Base-by-base conservation (phyloP, 2,888 invertebrate genomes). In the Lepetodrilus schrolli region DNA sequence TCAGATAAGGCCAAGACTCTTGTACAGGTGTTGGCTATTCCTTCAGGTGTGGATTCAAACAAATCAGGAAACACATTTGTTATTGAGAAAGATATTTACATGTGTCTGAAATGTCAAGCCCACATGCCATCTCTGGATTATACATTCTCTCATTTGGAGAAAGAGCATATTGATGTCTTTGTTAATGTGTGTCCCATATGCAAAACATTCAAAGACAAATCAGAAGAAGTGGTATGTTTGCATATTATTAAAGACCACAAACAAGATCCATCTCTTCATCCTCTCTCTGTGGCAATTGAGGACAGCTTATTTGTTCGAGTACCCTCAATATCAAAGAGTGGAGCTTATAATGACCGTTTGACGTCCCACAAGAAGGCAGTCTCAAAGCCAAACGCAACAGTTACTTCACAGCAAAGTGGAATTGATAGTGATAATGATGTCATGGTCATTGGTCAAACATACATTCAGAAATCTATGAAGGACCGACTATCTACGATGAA, bases 51-150 rank as follows among this genome's bases (percentile, higher is more conserved):
- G 5, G 83, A 84, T 8, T 78, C 77, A 23, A 65, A 73, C 5
- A 80, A 83, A 65, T 77, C 82, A 1, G 80, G 81, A 43, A 84
- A 83, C 26, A 78, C 78, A 48, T 78, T 78, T 21, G 76, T 80
- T 30, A 77, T 86, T 47, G 87, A 87, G 71, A 83, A 83, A 37
- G 86, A 87, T 68, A 84, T 87, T 66, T 86, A 84, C 73, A 85
- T 84, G 79, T 87, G 87, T 58, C 80, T 84, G n/a, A 82, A 82
- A 69, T 87, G 87, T 70, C 79, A 83, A 58, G 73, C 80, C 10
- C 85, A 85, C 68, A 80, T 85, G 80, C 84, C 85, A 10, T 83
- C 84, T 4, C 66, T 87, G 26, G 83, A 84, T 47, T 82, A 77
- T 47, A 85, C 84, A 4, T 85, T 83, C 71, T 79, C 80, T 23